Base-by-base conservation (phyloP, 2,113 vertebrate species). In the Dissostichus mawsoni region DNA sequence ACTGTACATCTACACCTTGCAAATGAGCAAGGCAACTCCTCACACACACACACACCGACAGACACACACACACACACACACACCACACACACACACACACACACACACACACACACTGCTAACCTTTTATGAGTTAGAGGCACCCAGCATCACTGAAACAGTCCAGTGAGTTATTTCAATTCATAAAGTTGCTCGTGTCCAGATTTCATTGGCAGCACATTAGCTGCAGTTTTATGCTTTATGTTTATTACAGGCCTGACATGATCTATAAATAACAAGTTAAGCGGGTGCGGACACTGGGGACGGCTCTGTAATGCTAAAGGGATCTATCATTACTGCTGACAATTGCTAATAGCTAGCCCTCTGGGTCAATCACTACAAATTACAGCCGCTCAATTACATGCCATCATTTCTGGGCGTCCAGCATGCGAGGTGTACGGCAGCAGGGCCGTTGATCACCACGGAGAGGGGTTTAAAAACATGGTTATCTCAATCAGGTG, bases 171-270 rank as follows among this genome's bases (percentile, higher is more conserved):
- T 99, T 98, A 98, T 97, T 98, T 96, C 95, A 96, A 97, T 98
- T 98, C 96, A 96, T 96, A 98, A 98, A 97, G 95, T 97, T 97
- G 96, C 96, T 96, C 95, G 94, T 97, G 97, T 98, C 97, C 96
- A 96, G 96, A 98, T 98, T 98, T 99, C 96, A 99, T 99, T 99
- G 98, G 97, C 96, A 87, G 96, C 96, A 96, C 97, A 98, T 99
- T 98, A 99, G 97, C 96, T 94, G 95, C 94, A 83, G 90, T 83
- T 92, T 92, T 91, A 92, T 90, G 96, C 96, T 96, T 97, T 96
- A 97, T 97, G 97, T 98, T 99, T 99, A 99, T 98, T 97, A 96
- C 96, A 91, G 95, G 93, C 95, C 96, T 96, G 97, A 97, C 97
- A 98, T 96, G 95, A 96, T 98, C 97, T 97, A 98, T 99, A 99